These are phyloP conservation scores for Corythaixoides concolor DNA, from an alignment of 2,113 vertebrate species.

Conservation along the genomic window DNA sequence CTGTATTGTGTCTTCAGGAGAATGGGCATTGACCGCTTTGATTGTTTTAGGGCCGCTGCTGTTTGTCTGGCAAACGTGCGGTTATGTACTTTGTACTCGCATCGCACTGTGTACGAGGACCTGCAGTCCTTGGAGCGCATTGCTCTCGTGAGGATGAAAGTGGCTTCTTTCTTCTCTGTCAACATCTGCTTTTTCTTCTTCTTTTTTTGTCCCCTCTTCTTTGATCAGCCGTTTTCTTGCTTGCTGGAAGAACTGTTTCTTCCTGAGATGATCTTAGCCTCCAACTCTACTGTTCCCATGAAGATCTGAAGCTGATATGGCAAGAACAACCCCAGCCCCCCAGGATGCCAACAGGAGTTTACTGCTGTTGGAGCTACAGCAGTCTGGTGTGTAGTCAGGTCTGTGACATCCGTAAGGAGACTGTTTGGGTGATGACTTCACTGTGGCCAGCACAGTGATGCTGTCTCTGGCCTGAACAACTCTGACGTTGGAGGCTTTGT, in stretches of 20 bases:
- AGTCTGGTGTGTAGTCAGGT: neutral
- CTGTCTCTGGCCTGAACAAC: neutral
- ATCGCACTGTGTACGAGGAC: neutral
- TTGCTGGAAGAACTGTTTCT: neutral
- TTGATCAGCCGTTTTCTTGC: neutral
- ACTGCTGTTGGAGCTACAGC: neutral
- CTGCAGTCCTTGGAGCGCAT: neutral
- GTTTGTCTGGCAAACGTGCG: rapidly evolving
- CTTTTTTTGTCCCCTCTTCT: too few relatives aligned
- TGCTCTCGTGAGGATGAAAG: neutral
- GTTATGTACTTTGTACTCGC: neutral
- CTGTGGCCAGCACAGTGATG: neutral
- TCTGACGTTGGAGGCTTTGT: neutral
- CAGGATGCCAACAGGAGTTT: neutral
- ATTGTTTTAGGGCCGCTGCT: neutral
- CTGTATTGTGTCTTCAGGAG: neutral
- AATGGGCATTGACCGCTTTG: neutral
- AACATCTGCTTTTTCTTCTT: neutral
- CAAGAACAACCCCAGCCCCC: neutral
- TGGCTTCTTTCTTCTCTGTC: neutral
- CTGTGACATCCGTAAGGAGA: rapidly evolving
- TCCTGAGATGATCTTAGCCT: neutral
- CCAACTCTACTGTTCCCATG: rapidly evolving
- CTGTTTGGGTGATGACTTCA: neutral
- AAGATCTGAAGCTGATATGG: neutral